Base-by-base conservation (phyloP, 2,113 vertebrate genomes). In the Oryzias celebensis region DNA sequence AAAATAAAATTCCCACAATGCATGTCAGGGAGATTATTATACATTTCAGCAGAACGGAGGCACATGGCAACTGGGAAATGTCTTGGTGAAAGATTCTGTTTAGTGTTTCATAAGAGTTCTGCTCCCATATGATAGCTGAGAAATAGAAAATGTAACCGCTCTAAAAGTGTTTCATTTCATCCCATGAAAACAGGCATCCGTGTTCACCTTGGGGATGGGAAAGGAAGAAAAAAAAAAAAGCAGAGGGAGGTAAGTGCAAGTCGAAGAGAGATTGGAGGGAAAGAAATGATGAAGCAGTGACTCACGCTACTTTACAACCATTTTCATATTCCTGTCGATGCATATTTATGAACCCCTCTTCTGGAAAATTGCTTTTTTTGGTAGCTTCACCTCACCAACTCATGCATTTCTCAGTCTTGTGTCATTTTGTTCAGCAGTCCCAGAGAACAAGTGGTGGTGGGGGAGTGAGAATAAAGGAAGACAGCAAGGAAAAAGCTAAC, bases 341-440 rank as follows among this genome's bases (percentile, higher is more conserved):
- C 90, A 92, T 93, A 93, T 93, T 93, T 93, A 93, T 91, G 85
- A 94, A 92, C 71, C 89, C 79, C 69, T 90, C 58, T 79, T 83
- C 81, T 70, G 91, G 85, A 91, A 94, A 92, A 93, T 79, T 85
- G 57, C 68, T 71, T 93, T 93, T 93, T 92, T 91, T 78, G 59
- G 90, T 74, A 79, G 84, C 81, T 80, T 91, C 69, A 78, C 86
- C 87, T 65, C 73, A 62, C 65, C 73, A 90, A 77, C 75, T 91
- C 87, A 89, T 76, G 80, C 57, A 84, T 90, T 91, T 77, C 64
- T 65, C 49, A 42, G 50, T 45, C 46, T 51, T 62, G 58, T 64
- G 66, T 67, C 45, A 52, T 60, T 59, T 65, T 64, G 23, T 63
- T 51, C 43, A 44, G 42, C 15, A 64, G 51, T 58, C 54, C 24